Percentiles rank a stretch among this genome's conserved stretches.
Conservation (phyloP, 2,888 invertebrate species). For the Netelia inedita region DNA sequence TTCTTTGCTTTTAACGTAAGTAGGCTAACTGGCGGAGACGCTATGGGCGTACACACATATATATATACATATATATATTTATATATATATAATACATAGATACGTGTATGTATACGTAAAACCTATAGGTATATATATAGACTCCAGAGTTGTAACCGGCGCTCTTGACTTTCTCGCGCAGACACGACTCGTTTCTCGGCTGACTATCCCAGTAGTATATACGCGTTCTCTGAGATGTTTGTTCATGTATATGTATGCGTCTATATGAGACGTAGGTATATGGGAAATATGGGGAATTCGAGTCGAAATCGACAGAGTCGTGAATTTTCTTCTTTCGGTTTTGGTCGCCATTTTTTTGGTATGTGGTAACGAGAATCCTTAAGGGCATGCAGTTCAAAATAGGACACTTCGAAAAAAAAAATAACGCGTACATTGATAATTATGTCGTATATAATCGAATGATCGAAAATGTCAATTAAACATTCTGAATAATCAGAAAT, state of each 20-base stretch:
- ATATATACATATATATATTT: constrained; percentile 18
- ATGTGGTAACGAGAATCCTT: too few relatives aligned
- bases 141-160: constrained; percentile 66
- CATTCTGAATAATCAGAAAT: too few relatives aligned
- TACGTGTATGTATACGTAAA: not conserved
- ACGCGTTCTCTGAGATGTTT: constrained; percentile 27
- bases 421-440: too few relatives aligned
- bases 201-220: constrained; percentile 49
- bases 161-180: constrained; percentile 83
- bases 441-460: too few relatives aligned
- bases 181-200: constrained; percentile 65
- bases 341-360: too few relatives aligned
- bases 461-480: too few relatives aligned
- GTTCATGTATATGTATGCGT: constrained; percentile 11
- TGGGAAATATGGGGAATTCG: too few relatives aligned
- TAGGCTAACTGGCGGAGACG: constrained; percentile 80
- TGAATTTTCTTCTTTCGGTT: too few relatives aligned
- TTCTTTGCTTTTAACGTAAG: constrained; percentile 74
- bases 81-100: constrained; percentile 11
- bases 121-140: not conserved
- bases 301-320: too few relatives aligned
- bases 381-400: too few relatives aligned
- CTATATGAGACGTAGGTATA: constrained; percentile 34
- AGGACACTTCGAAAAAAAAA: too few relatives aligned
- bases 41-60: constrained; percentile 44